A percentile compares a stretch with the other conserved stretches of the same genome.
Conservation (phyloP, 1,140 invertebrate genomes). For the Drosophila nikananu region DNA sequence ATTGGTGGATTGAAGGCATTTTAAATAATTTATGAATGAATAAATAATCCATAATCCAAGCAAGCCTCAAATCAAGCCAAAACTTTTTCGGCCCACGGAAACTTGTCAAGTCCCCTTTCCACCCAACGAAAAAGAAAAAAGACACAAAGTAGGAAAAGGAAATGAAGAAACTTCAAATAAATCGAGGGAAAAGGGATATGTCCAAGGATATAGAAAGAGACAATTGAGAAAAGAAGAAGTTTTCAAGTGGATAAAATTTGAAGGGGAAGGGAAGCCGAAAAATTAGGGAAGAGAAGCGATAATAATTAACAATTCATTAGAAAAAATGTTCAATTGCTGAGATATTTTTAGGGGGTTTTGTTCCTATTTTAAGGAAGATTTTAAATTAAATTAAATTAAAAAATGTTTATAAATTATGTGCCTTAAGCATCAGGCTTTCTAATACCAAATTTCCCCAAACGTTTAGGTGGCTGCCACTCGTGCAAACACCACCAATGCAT, state of each 20-base stretch:
- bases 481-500: constrained; percentile 14
- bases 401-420: not conserved
- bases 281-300: not conserved
- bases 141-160: not conserved
- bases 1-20: constrained; percentile 46
- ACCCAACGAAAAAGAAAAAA: not conserved
- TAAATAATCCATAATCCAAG: constrained; percentile 54
- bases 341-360: not conserved
- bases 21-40: constrained; percentile 72
- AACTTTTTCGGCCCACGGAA: constrained; percentile 36
- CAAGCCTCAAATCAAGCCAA: constrained; percentile 51
- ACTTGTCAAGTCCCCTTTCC: constrained; percentile 10
- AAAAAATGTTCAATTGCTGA: not conserved
- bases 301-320: not conserved
- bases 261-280: not conserved
- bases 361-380: not conserved
- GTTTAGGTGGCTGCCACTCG: constrained; percentile 9
- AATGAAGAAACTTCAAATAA: constrained; percentile 19
- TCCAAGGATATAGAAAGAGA: not conserved
- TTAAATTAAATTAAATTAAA: not conserved
- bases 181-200: not conserved
- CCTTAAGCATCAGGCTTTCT: not conserved
- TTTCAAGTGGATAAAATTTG: constrained; percentile 7
- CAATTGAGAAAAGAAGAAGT: constrained; percentile 4
- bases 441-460: constrained; percentile 5